A percentile compares a stretch with the other conserved stretches of the same genome.
These are phyloP conservation scores for Hydrotaea cyrtoneurina DNA, from an alignment of 2,888 invertebrate genomes.

Conservation along the genomic window DNA sequence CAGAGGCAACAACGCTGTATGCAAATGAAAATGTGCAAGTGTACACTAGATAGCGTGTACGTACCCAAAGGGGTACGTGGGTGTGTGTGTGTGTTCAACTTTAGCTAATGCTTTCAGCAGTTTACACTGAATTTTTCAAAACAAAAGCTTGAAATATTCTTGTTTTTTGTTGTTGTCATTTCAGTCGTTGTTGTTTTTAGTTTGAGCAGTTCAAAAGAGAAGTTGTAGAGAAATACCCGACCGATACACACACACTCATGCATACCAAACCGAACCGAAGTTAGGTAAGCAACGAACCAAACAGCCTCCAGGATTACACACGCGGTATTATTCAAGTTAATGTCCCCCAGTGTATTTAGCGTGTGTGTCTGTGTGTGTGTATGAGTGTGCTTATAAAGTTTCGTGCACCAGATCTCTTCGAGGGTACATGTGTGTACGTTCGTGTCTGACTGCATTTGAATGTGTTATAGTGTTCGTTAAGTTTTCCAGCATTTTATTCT, in stretches of 20 bases:
- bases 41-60: neutral
- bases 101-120: slow-evolving; percentile 57
- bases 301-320: slow-evolving; percentile 23
- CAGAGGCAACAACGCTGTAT: slow-evolving; percentile 18
- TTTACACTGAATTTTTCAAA: slow-evolving; percentile 55
- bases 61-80: neutral
- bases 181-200: slow-evolving; percentile 20
- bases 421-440: neutral
- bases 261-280: neutral
- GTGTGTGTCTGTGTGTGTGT: slow-evolving; percentile 25
- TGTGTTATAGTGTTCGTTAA: slow-evolving; percentile 42
- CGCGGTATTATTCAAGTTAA: slow-evolving; percentile 53
- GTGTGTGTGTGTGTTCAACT: slow-evolving; percentile 45
- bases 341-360: slow-evolving; percentile 55
- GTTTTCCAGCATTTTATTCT: slow-evolving; percentile 51
- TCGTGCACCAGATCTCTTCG: slow-evolving; percentile 33
- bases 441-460: slow-evolving; percentile 35
- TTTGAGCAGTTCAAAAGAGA: slow-evolving; percentile 27
- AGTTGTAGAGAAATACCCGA: neutral
- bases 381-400: slow-evolving; percentile 36
- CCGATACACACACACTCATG: neutral
- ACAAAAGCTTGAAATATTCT: slow-evolving; percentile 27
- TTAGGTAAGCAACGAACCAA: neutral
- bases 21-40: slow-evolving; percentile 18
- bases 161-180: neutral